Conservation (phyloP, 1,140 invertebrate species). For the Dufourea novaeangliae region DNA sequence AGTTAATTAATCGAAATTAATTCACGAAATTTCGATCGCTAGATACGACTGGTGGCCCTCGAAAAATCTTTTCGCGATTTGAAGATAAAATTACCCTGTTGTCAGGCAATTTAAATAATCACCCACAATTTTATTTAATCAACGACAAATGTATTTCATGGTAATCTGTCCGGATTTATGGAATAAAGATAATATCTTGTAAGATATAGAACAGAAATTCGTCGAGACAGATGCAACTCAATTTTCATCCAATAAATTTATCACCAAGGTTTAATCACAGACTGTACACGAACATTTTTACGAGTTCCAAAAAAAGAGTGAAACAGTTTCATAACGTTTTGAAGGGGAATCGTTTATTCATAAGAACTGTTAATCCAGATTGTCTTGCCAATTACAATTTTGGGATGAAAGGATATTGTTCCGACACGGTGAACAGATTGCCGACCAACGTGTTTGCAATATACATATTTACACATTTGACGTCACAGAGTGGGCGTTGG, state of each 20-base stretch:
- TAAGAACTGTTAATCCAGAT: too few species aligned
- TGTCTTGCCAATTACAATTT: too few species aligned
- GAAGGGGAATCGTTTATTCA: too few species aligned
- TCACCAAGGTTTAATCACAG: not conserved
- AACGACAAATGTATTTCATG: too few species aligned
- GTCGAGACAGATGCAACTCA: not conserved
- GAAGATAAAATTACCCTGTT: not conserved
- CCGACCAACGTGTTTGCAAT: not conserved
- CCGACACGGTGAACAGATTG: too few species aligned
- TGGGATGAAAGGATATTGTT: too few species aligned
- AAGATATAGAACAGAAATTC: too few species aligned
- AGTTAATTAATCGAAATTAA: not conserved
- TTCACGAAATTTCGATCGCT: not conserved
- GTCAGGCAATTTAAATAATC: not conserved
- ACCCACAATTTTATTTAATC: not conserved
- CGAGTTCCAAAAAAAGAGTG: not conserved
- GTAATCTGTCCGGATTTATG: too few species aligned
- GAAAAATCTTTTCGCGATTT: not conserved
- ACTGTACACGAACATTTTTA: not conserved
- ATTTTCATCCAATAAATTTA: not conserved
- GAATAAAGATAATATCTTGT: too few species aligned
- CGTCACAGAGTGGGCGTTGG: conserved; percentile 27
- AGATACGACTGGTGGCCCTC: not conserved
- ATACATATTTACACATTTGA: conserved; percentile 35
- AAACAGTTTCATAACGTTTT: too few species aligned